phyloP scores from a whole-genome alignment of 2,113 vertebrate species.

The Nothoprocta perdicaria region DNA sequence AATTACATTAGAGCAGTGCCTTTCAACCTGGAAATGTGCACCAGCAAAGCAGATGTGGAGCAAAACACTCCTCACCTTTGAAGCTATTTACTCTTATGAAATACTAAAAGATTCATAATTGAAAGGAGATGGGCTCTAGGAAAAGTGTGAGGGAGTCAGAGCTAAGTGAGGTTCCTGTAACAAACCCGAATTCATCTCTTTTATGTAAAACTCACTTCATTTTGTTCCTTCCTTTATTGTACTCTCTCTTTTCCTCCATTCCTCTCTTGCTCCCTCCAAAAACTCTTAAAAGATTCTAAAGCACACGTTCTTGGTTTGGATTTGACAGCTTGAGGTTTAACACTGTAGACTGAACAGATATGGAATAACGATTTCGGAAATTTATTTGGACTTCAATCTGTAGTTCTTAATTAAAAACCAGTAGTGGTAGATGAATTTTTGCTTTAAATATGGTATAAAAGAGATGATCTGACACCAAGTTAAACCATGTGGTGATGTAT shows the following conservation, averaged over 20 bases:
- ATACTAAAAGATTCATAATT: neutral
- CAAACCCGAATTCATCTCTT: neutral
- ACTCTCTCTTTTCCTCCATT: too few relatives aligned
- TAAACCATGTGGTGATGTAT: neutral
- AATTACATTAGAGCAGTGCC: neutral
- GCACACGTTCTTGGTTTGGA: neutral
- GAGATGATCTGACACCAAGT: neutral
- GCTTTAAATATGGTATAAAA: neutral
- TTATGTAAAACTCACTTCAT: neutral
- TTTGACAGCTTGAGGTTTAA: neutral
- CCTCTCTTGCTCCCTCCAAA: neutral
- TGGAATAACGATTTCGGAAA: conserved; percentile 16
- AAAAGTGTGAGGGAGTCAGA: neutral
- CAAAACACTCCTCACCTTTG: neutral
- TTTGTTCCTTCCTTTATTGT: neutral
- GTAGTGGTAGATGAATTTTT: neutral
- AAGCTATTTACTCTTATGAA: neutral
- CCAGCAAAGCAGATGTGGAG: neutral
- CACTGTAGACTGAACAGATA: neutral
- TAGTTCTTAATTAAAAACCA: neutral
- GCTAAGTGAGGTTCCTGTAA: neutral
- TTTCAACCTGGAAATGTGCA: neutral
- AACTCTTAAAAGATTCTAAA: neutral
- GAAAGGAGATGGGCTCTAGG: neutral
- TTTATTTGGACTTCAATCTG: conserved; percentile 12